Base-by-base conservation (phyloP, 2,113 vertebrate species). In the Platysteira castanea region DNA sequence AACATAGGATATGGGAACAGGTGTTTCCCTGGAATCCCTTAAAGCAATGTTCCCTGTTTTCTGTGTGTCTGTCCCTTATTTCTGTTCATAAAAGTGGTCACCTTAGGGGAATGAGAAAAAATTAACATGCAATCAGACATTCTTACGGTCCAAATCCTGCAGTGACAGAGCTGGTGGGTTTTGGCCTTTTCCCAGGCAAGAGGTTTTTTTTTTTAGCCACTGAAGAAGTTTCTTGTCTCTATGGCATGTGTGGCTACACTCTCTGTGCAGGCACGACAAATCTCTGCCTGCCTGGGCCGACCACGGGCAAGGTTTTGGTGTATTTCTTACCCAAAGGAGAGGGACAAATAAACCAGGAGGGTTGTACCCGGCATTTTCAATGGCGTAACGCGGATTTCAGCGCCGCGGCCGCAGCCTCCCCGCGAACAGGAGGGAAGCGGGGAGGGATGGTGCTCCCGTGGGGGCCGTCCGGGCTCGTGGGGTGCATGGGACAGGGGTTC, bases 401-500 rank as follows among this genome's bases (percentile, higher is more conserved):
- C 4, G 7, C 7, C 23, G 23, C 1, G 76, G 33, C 69, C 19
- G 13, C 35, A 73, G 50, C 54, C 23, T 13, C 27, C 16, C 65
- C 7, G 30, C 8, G 4, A 28, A 10, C 11, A 6, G 31, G 37
- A 73, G 28, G 33, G 44, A 5, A 15, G 50, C n/a, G 7, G 3
- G 59, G 75, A 22, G 8, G 39, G 39, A 35, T 17, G 7, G 22
- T 4, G n/a, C 23, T 50, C 37, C 57, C 54, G 2, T 1, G 33
- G 50, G 31, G 10, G 8, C 9, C 20, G 9, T 2, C n/a, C 31
- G 9, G 35, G n/a, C 5, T 4, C 28, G 5, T 0, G 64, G 28
- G 22, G 6, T 10, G 26, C 49, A 0, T 0, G 4, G 22, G 11
- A 12, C 31, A 6, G 6, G 9, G 7, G 7, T 8, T 63, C 4